Evolutionary conservation across 2,113 vertebrate species (phyloP), one percentile per base, ranked within the genome.

Genomic region (Hemibagrus wyckioides): DNA sequence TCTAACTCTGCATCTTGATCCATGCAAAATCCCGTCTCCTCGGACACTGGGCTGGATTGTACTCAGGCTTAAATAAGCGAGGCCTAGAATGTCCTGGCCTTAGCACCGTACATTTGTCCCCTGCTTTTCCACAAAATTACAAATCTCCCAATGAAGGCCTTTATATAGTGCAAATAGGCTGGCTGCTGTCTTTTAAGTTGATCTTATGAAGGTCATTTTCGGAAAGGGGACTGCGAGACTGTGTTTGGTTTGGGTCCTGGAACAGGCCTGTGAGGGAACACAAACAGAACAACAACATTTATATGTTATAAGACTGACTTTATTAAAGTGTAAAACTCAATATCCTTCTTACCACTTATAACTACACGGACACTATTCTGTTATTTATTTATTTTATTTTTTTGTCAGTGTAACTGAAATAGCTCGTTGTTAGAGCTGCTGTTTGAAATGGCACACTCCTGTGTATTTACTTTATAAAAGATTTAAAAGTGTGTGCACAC

Each of bases 101-200:
- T 88, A 81, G 85, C 79, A 82, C 83, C 88, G 54, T 25, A 61
- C 85, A 79, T 83, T 83, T 85, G 73, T 81, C 59, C n/a, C 39
- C 67, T 61, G 89, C 80, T 88, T 30, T 83, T 91, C 91, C 89
- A 39, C 85, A 80, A 85, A 92, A 88, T 65, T 65, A 88, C 89
- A 88, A 76, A 88, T 90, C 85, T 82, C 69, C 61, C 73, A 63
- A 81, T 83, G 81, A 88, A 89, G 91, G 93, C 92, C 91, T 92
- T 92, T 67, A 82, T 94, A 91, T 96, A 95, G 95, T 96, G 94
- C 94, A 96, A 95, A 95, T 94, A 92, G 92, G 91, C 92, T 92
- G 90, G 89, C 84, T 86, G 90, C 80, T 89, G 89, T 80, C 61
- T 85, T 89, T 89, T 87, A 84, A 84, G 83, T 82, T 85, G 86